phyloP scores from a whole-genome alignment of 53 echinoderm and acorn worm genomes.

The Henricia sp. region DNA sequence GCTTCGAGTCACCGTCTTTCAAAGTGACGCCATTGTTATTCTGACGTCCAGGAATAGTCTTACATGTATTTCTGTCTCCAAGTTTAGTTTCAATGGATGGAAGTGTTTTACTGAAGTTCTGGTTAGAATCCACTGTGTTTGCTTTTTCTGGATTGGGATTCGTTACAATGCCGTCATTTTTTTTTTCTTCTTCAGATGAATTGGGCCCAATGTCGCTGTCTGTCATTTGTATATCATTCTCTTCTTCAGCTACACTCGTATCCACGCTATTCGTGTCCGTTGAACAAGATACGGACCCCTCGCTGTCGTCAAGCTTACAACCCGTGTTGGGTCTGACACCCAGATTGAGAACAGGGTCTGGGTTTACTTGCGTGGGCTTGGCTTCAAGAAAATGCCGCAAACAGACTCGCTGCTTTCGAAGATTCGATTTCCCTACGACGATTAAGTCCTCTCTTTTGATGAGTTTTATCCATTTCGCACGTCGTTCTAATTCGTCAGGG shows the following conservation, averaged over 20 bases:
- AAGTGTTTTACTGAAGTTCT: too few species aligned
- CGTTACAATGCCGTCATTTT: too few species aligned
- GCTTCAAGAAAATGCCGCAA: conserved; percentile 19
- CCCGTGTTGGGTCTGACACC: neutral
- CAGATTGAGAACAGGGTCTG: conserved; percentile 20
- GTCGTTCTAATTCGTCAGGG: neutral
- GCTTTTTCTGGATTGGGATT: too few species aligned
- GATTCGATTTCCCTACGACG: neutral
- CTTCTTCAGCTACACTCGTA: neutral
- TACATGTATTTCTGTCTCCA: too few species aligned
- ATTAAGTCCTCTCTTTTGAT: conserved; percentile 1
- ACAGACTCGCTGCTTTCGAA: neutral
- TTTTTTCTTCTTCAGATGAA: neutral
- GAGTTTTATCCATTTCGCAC: neutral
- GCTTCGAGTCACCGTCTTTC: neutral
- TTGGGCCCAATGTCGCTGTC: neutral
- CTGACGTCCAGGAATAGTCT: too few species aligned
- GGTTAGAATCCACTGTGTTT: too few species aligned
- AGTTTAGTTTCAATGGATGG: too few species aligned
- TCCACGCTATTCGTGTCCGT: neutral
- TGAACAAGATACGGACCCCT: neutral
- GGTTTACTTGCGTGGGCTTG: conserved; percentile 6
- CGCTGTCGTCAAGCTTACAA: neutral
- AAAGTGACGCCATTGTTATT: too few species aligned
- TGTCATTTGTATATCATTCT: neutral